Conservation (phyloP, 2,888 invertebrate species). For the Augiades crinisus region DNA sequence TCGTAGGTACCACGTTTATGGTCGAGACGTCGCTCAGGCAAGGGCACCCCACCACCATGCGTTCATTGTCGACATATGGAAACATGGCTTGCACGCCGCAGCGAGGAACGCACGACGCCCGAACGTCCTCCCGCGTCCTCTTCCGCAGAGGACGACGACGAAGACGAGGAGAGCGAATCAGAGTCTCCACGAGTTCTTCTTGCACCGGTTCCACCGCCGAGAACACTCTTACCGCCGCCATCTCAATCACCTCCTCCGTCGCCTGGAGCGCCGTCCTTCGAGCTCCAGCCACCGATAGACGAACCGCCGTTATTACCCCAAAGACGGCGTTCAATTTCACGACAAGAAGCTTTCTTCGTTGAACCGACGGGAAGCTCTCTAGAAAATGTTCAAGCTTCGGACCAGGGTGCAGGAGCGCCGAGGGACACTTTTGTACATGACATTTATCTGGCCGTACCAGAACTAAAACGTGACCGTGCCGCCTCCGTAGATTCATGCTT, state of each 20-base stretch:
- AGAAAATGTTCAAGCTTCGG: conserved; percentile 85
- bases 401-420: conserved; percentile 56
- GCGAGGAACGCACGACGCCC: conserved; percentile 66
- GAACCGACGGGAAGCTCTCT: conserved; percentile 87
- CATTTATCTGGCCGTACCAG: conserved; percentile 90
- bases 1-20: conserved; percentile 83
- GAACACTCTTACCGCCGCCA: conserved; percentile 52
- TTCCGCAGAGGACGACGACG: conserved; percentile 73
- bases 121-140: conserved; percentile 61
- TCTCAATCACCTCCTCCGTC: conserved; percentile 77
- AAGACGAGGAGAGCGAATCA: conserved; percentile 70
- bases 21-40: conserved; percentile 83
- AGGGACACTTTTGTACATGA: conserved; percentile 82
- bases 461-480: conserved; percentile 91
- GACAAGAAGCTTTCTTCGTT: conserved; percentile 91
- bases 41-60: conserved; percentile 86
- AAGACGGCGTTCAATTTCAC: conserved; percentile 87
- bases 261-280: conserved; percentile 79
- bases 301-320: conserved; percentile 68
- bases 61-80: conserved; percentile 90
- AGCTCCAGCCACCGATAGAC: conserved; percentile 77
- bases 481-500: conserved; percentile 95
- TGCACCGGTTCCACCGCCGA: conserved; percentile 74
- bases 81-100: conserved; percentile 83
- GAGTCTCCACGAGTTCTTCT: conserved; percentile 84